Evolutionary conservation across 1,140 invertebrate genomes (phyloP).

Genomic region (Sipha flava): DNA sequence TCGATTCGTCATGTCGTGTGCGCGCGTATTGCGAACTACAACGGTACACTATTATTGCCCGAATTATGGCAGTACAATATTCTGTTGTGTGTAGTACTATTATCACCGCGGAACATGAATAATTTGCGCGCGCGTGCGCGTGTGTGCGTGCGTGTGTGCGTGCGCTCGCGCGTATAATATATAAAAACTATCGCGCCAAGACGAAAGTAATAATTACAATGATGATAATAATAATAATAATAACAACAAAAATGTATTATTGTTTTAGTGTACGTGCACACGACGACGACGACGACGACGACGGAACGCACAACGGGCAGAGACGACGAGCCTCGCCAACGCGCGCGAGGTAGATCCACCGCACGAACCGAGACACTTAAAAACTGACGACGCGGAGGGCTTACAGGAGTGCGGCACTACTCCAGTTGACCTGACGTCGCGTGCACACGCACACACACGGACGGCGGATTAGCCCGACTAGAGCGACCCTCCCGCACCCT

Average conservation of each 20-base stretch:
- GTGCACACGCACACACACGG: slow-evolving; percentile 28
- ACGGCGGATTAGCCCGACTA: slow-evolving; percentile 29
- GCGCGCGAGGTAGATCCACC: background rate
- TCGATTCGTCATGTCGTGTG: too few species aligned
- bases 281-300: background rate
- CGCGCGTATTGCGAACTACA: too few species aligned
- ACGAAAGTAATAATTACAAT: background rate
- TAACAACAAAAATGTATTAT: background rate
- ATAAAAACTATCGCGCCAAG: background rate
- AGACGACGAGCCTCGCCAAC: slow-evolving; percentile 3
- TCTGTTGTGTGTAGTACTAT: too few species aligned
- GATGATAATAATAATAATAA: background rate
- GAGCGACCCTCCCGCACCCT: slow-evolving; percentile 8
- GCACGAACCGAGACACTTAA: slow-evolving; percentile 24
- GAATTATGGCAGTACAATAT: too few species aligned
- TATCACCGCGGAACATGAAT: too few species aligned
- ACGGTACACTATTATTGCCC: too few species aligned
- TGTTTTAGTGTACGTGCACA: background rate
- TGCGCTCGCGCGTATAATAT: too few species aligned
- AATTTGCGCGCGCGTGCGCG: too few species aligned
- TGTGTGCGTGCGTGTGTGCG: too few species aligned
- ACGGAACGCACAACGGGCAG: background rate
- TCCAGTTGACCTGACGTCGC: slow-evolving; percentile 31
- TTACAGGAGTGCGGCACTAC: slow-evolving; percentile 15
- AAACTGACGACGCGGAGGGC: slow-evolving; percentile 24